A percentile compares a stretch with the other conserved stretches of the same genome.
phyloP scores from a whole-genome alignment of 2,888 invertebrate species.

The Saturnia japonica region DNA sequence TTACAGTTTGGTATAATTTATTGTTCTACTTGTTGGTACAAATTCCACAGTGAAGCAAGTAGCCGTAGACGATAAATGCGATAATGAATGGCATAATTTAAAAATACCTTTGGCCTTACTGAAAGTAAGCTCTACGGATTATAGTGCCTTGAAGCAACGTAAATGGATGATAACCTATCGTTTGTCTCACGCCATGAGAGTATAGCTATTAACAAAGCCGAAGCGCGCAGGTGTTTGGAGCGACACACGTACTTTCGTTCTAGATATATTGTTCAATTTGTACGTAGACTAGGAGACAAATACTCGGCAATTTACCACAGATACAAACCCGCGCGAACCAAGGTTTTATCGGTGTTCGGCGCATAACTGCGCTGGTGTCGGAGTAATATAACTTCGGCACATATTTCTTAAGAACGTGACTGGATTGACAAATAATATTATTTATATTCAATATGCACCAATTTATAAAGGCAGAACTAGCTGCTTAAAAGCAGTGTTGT shows the following conservation, averaged over 20 bases:
- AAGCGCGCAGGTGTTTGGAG: background rate
- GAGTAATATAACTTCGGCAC: background rate
- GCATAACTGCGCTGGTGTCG: background rate
- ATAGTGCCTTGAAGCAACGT: background rate
- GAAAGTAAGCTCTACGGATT: background rate
- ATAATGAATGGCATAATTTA: background rate
- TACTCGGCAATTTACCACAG: constrained; percentile 1
- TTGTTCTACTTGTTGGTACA: background rate
- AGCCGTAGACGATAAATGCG: too few relatives aligned
- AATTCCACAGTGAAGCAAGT: background rate
- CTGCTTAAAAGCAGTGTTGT: too few relatives aligned
- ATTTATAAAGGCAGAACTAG: too few relatives aligned
- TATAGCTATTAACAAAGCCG: background rate
- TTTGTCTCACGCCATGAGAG: constrained; percentile 1
- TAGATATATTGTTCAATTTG: constrained; percentile 12
- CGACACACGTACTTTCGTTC: background rate
- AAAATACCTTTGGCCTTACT: background rate
- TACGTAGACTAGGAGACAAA: constrained; percentile 4
- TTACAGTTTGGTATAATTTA: too few relatives aligned
- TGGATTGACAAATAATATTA: background rate
- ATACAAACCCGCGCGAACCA: background rate
- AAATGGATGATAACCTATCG: background rate
- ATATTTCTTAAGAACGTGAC: background rate
- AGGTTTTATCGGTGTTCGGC: background rate
- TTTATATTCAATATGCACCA: too few relatives aligned